Base-by-base conservation (phyloP, 2,888 invertebrate genomes). In the Tetranychus piercei region DNA sequence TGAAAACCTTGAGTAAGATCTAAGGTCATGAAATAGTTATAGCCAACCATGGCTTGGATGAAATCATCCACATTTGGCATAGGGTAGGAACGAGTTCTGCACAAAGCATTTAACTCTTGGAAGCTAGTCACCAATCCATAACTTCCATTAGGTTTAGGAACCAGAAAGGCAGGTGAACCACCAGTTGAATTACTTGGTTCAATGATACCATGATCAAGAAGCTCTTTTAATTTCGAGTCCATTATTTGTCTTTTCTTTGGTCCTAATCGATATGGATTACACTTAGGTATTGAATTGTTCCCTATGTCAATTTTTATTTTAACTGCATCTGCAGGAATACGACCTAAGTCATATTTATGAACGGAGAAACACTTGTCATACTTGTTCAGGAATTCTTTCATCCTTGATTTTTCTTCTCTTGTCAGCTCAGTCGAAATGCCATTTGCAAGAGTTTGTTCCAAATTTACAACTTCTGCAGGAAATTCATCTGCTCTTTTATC, bases 131-230 rank as follows among this genome's bases (percentile, higher is more conserved):
- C 79, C 9, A 78, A 77, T 73, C 77, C 77, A 71, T 72, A 77
- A n/a, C 70, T 76, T 22, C 77, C 79, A 75, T 80, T 78, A 75
- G 80, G 81, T 77, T 82, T 82, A 22, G 78, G 77, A 1, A 81
- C 81, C 0, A 83, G 71, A 4, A 82, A 80, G 6, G 81, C 78
- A 0, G 81, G 82, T 6, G 80, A 78, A 6, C 79, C 77, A 80
- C 80, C 83, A 0, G 82, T 81, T n/a, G 79, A 80, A 6, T 75
- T 77, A 1, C 80, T 80, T 6, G 78, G 79, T 55, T 75, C 73
- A 55, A 78, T 77, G 0, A 79, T 72, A 0, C 75, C 76, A 9
- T 20, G 22, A 15, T 6, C 8, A 3, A 6, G 5, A 3, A 55
- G 15, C 1, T 55, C 55, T 55, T 55, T 55, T 1, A 55, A 15